phyloP scores from a whole-genome alignment of 2,888 invertebrate genomes.

The Vesta saturnalis region DNA sequence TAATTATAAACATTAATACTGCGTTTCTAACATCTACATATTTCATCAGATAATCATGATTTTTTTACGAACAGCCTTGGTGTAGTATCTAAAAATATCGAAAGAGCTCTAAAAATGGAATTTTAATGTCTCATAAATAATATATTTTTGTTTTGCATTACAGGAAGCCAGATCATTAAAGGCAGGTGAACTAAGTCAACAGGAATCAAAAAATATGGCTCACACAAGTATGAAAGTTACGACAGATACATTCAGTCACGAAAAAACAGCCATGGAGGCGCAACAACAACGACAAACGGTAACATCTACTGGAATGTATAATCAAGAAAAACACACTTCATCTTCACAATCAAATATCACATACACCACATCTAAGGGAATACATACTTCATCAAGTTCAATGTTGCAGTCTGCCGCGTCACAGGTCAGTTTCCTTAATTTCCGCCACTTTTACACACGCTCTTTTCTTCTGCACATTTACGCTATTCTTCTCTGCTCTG shows the following conservation, averaged over 20 bases:
- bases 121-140: neutral
- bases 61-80: too few relatives aligned
- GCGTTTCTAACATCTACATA: neutral
- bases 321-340: slow-evolving; percentile 76
- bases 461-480: neutral
- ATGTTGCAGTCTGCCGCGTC: slow-evolving; percentile 51
- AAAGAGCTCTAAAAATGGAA: neutral
- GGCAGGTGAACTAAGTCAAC: slow-evolving; percentile 84
- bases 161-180: slow-evolving; percentile 87
- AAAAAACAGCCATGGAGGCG: slow-evolving; percentile 74
- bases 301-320: slow-evolving; percentile 81
- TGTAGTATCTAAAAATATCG: slow-evolving; percentile 4
- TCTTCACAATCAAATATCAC: slow-evolving; percentile 79
- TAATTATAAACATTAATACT: neutral
- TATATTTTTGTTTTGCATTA: slow-evolving; percentile 51
- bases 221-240: slow-evolving; percentile 86
- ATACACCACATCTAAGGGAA: slow-evolving; percentile 79
- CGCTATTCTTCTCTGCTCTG: too few relatives aligned
- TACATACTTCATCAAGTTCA: slow-evolving; percentile 69
- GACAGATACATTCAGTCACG: slow-evolving; percentile 86
- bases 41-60: neutral
- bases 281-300: slow-evolving; percentile 82
- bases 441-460: neutral
- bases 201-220: slow-evolving; percentile 86
- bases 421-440: slow-evolving; percentile 44